These are phyloP conservation scores for Vidua macroura DNA, from an alignment of 2,113 vertebrate genomes.

Conservation along the genomic window DNA sequence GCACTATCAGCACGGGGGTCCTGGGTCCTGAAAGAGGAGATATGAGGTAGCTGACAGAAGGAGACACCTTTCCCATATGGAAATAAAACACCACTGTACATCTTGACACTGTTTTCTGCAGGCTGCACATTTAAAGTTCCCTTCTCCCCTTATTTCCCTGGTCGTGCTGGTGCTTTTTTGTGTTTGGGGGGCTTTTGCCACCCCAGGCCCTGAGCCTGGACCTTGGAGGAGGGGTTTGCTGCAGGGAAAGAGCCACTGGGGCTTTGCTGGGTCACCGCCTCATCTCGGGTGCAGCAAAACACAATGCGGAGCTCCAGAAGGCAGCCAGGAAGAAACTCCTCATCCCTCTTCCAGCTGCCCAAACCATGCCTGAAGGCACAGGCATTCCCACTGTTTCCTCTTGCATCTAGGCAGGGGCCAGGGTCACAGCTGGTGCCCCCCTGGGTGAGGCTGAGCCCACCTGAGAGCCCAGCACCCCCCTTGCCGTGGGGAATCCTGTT, in stretches of 20 bases:
- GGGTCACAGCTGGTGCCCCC: neutral
- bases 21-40: constrained; percentile 56
- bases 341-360: neutral
- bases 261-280: neutral
- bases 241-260: neutral
- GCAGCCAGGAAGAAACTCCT: neutral
- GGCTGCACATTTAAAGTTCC: neutral
- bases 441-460: neutral
- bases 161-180: neutral
- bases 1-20: constrained; percentile 78
- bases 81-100: neutral
- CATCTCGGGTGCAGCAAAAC: neutral
- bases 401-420: neutral
- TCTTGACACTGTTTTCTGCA: neutral
- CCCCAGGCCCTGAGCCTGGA: neutral
- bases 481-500: neutral
- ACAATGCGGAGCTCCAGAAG: neutral
- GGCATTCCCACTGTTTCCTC: neutral
- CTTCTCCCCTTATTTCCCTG: neutral
- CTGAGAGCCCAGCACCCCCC: rapidly evolving
- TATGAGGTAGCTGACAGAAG: rapidly evolving
- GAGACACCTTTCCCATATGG: neutral
- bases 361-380: neutral
- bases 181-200: neutral
- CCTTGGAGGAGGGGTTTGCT: neutral